Evolutionary conservation across 1,140 invertebrate genomes (phyloP).

Genomic region (Galendromus occidentalis): DNA sequence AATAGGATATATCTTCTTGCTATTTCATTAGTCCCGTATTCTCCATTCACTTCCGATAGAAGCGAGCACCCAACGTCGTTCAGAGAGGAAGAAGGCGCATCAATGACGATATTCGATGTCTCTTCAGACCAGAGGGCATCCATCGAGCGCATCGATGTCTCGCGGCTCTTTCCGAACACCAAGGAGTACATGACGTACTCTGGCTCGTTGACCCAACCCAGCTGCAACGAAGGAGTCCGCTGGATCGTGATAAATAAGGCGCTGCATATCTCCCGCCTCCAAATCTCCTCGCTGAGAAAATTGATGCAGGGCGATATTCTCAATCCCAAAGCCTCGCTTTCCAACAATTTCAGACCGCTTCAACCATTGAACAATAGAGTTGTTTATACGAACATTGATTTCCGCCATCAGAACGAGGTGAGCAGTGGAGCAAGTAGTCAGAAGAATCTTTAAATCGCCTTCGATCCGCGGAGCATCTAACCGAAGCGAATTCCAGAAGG

Average conservation of each 20-base stretch:
- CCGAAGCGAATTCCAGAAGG: too few relatives aligned
- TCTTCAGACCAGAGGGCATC: neutral
- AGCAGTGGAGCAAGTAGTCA: too few relatives aligned
- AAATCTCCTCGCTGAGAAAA: constrained; percentile 63
- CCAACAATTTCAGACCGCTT: constrained; percentile 76
- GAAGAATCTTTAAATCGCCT: too few relatives aligned
- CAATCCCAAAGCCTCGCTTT: constrained; percentile 66
- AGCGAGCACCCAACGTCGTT: neutral
- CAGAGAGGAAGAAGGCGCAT: neutral
- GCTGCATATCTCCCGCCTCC: constrained; percentile 15
- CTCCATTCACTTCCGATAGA: neutral
- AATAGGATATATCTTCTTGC: too few relatives aligned
- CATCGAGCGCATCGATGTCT: constrained; percentile 28
- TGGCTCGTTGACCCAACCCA: constrained; percentile 74
- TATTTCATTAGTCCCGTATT: neutral
- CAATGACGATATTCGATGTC: neutral
- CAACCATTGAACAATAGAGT: constrained; percentile 70
- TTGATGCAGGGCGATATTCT: constrained; percentile 64
- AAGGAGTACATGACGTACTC: constrained; percentile 90
- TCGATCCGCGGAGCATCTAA: too few relatives aligned
- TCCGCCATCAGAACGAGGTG: constrained; percentile 25
- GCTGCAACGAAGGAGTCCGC: neutral
- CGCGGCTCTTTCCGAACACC: constrained; percentile 60
- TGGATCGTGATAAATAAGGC: neutral
- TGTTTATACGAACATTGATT: constrained; percentile 82